Evolutionary conservation across 2,888 invertebrate species (phyloP), one percentile per base, ranked within the genome.

Genomic region (Phlogophora meticulosa): DNA sequence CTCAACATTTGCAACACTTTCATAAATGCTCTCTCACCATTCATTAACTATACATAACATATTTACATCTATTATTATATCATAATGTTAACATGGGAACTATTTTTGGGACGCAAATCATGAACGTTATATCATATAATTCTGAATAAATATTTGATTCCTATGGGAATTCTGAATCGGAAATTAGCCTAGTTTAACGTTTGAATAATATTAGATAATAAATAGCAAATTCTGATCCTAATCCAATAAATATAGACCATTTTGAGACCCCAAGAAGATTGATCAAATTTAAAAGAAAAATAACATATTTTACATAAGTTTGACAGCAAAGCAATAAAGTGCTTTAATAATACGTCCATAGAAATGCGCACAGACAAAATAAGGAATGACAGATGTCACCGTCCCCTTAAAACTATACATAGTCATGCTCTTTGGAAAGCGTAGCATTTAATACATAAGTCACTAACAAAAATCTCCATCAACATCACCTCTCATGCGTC

Each of bases 401-500:
- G 9, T 15, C 9, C 9, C 22, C 43, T 45, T 32, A 17, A 34
- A 42, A 34, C 15, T 15, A 32, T 20, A n/a, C 9, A 24, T 28
- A 28, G 28, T 28, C 7, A 52, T 24, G n/a, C 7, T 46, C 13
- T 58, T 58, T n/a, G 15, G 15, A 57, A 43, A 24, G 32, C 59
- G 11, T 67, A 34, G 15, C 7, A 7, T n/a, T 53, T 17, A 34
- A 58, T 28, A 34, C 22, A 11, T 28, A 58, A 11, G 9, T 15
- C 36, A 36, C 10, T 24, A 11, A 46, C 51, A 22, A 40, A 71
- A 40, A 52, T 40, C 11, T 17, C 13, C 7, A 46, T 36, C 10
- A 36, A 20, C 11, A 17, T 13, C 7, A 51, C 20, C 28, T 63
- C 11, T 49, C 73, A 81, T 75, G 87, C 83, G 48, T 88, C 94